phyloP scores from a whole-genome alignment of 1,140 invertebrate species.

The Drosophila ogumai region DNA sequence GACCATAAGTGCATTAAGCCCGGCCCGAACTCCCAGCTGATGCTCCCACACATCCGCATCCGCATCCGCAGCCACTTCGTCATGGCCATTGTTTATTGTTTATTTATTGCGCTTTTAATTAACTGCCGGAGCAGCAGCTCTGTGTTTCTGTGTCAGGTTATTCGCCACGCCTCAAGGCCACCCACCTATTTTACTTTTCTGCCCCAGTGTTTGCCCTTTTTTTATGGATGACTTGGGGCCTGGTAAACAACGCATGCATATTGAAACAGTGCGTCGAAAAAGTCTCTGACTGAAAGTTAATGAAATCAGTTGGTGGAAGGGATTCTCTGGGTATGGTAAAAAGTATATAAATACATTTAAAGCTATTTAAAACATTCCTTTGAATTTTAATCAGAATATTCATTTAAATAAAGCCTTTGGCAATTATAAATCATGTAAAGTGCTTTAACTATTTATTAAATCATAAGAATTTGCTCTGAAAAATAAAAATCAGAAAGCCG shows the following conservation, averaged over 20 bases:
- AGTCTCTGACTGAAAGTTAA: constrained; percentile 5
- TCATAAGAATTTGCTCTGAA: background rate
- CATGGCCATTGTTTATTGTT: constrained; percentile 55
- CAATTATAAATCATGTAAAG: background rate
- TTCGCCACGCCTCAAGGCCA: background rate
- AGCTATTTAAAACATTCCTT: background rate
- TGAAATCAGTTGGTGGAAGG: constrained; percentile 3
- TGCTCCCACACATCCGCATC: constrained; percentile 7
- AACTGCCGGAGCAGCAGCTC: constrained; percentile 17
- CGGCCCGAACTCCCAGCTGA: constrained; percentile 13
- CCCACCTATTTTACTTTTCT: constrained; percentile 13
- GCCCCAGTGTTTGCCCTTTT: constrained; percentile 17
- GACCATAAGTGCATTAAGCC: constrained; percentile 60
- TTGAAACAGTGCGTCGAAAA: constrained; percentile 12
- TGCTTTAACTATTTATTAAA: background rate
- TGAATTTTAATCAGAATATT: background rate
- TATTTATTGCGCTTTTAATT: constrained; percentile 59
- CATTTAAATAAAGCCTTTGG: background rate
- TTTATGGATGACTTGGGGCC: constrained; percentile 37
- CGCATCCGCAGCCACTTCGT: constrained; percentile 18
- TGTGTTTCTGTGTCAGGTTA: constrained; percentile 32
- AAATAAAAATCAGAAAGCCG: background rate
- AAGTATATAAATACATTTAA: background rate
- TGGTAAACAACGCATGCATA: constrained; percentile 31
- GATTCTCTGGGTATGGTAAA: background rate